phyloP scores from a whole-genome alignment of 2,888 invertebrate species.

The Apamea epomidion region DNA sequence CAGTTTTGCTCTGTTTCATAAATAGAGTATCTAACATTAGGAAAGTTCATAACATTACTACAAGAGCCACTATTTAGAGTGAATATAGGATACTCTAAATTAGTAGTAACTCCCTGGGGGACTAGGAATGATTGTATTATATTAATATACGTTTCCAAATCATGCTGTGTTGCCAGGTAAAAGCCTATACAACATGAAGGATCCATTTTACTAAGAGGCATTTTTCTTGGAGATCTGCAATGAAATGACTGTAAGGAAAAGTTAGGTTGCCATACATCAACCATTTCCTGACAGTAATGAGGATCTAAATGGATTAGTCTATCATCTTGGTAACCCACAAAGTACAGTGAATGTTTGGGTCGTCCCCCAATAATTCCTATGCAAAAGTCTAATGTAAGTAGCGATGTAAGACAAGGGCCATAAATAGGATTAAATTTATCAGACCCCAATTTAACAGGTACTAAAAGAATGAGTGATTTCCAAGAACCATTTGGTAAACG shows the following conservation, averaged over 20 bases:
- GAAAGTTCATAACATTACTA: constrained; percentile 90
- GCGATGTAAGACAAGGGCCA: constrained; percentile 94
- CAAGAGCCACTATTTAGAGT: constrained; percentile 94
- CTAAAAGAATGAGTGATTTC: constrained; percentile 95
- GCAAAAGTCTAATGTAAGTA: constrained; percentile 95
- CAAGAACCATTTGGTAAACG: constrained; percentile 90
- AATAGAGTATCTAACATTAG: constrained; percentile 89
- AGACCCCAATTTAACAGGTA: constrained; percentile 96
- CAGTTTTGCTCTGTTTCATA: constrained; percentile 90
- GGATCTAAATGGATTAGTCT: constrained; percentile 98
- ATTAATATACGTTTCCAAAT: constrained; percentile 94
- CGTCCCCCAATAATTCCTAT: constrained; percentile 98
- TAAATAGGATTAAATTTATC: constrained; percentile 96
- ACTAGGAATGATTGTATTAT: constrained; percentile 91
- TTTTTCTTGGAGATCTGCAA: constrained; percentile 96
- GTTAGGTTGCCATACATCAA: constrained; percentile 95
- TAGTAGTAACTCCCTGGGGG: constrained; percentile 86
- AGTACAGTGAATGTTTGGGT: constrained; percentile 98
- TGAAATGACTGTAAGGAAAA: constrained; percentile 95
- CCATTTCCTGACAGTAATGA: constrained; percentile 97
- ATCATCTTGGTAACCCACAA: constrained; percentile 98
- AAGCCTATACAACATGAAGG: constrained; percentile 98
- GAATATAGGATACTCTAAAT: constrained; percentile 95
- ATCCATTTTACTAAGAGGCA: constrained; percentile 96
- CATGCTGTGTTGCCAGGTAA: constrained; percentile 94